Conservation (phyloP, 2,888 invertebrate genomes). For the Poecilobothrus nobilitatus region DNA sequence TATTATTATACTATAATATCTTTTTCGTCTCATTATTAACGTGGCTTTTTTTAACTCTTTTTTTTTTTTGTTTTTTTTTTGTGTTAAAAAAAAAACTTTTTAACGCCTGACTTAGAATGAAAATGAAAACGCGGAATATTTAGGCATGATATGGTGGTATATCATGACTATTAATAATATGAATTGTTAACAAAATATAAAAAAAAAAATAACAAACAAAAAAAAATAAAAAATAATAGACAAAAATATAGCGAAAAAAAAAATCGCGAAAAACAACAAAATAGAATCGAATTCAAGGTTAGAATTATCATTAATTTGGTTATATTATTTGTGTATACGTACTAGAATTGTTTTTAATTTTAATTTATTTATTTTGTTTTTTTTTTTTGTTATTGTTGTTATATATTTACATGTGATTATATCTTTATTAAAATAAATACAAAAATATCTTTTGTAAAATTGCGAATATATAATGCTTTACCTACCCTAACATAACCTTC, state of each 20-base stretch:
- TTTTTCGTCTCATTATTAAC: no score
- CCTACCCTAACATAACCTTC: slow-evolving; percentile 1
- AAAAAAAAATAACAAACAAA: not conserved
- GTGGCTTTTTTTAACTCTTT: no score
- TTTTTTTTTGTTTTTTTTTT: not conserved
- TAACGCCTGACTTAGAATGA: slow-evolving; percentile 6
- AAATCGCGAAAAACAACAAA: not conserved
- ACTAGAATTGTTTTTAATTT: not conserved
- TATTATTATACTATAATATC: no score
- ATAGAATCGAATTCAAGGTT: slow-evolving; percentile 6
- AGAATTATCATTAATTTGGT: slow-evolving; percentile 6
- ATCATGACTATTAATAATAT: not conserved
- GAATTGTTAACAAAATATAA: not conserved
- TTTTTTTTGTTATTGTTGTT: not conserved
- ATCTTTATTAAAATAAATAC: no score
- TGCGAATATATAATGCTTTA: not conserved
- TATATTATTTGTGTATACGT: not conserved
- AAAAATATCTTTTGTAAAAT: no score
- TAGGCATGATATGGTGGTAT: not conserved
- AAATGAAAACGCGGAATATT: slow-evolving; percentile 1
- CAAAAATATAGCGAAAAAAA: no score
- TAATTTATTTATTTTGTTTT: not conserved
- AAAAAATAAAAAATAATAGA: not conserved
- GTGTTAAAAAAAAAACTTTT: not conserved
- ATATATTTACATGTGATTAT: no score